Base-by-base conservation (phyloP, 1,140 invertebrate genomes). In the Lucilia cuprina region DNA sequence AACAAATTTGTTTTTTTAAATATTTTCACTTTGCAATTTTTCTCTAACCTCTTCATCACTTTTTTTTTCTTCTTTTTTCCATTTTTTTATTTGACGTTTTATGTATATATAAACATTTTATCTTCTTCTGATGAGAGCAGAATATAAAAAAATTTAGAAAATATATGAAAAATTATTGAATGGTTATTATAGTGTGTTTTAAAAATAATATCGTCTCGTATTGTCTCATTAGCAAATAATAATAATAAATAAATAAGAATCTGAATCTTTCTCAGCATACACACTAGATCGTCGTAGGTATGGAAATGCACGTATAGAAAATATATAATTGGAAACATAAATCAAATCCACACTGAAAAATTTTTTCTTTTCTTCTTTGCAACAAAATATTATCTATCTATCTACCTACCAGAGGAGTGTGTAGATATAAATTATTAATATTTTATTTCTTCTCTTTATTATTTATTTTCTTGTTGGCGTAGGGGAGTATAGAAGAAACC, bases 41-140 rank as follows among this genome's bases (percentile, higher is more conserved):
- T 80, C 41, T 80, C 77, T 80, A 49, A 80, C 77, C 77, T 80
- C 77, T 80, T 50, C 77, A 80, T 50, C 77, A 80, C 41, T 80
- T 80, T 80, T 80, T 80, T 78, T 34, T 78, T 19, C 35, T 78
- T 34, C 9, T 78, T 80, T 80, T 80, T 19, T 47, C 25, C 25
- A 30, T 80, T 80, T 49, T 25, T 80, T 49, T 80, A n/a, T 47
- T 49, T 49, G 77, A 80, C 77, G 77, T 49, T 80, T 78, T 80
- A 80, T 80, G 41, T 80, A 80, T 80, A 80, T 80, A 80, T 80
- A 80, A 80, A 80, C 77, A 80, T 80, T 80, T 80, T 80, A 80
- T 80, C 77, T 80, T 80, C 25, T 30, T 30, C 25, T 30, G 49
- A 49, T 80, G 77, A 80, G 77, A 78, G 35, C 14, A 78, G 17